Percentiles rank a stretch among this genome's conserved stretches.
These are phyloP conservation scores for Homalodisca vitripennis DNA, from an alignment of 1,140 invertebrate genomes.

Conservation along the genomic window DNA sequence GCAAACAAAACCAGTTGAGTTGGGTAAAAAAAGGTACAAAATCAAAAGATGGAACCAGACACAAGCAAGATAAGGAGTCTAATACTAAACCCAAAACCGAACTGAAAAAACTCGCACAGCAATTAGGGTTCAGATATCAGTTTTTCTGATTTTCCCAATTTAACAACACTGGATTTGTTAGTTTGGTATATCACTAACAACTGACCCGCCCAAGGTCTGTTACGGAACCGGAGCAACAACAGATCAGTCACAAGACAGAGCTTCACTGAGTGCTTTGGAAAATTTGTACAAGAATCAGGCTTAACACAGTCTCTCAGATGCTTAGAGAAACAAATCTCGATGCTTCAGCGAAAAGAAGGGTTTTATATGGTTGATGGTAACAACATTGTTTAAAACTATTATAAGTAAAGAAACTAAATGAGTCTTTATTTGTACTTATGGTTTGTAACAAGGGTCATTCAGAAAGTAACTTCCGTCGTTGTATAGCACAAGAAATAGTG, in stretches of 20 bases:
- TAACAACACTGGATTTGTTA: background rate
- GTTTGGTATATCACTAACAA: background rate
- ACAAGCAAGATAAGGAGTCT: background rate
- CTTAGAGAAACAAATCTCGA: too few relatives aligned
- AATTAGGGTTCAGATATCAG: conserved; percentile 3
- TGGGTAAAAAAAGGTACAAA: too few relatives aligned
- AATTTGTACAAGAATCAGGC: background rate
- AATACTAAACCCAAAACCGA: background rate
- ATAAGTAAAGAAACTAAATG: too few relatives aligned
- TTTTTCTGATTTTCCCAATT: conserved; percentile 1
- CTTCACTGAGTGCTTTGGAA: background rate
- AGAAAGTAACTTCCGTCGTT: too few relatives aligned
- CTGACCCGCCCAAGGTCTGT: background rate
- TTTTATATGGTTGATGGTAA: too few relatives aligned
- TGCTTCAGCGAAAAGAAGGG: too few relatives aligned
- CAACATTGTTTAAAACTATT: too few relatives aligned
- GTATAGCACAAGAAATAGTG: too few relatives aligned
- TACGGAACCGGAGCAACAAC: background rate
- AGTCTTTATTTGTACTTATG: too few relatives aligned
- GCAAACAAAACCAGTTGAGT: too few relatives aligned
- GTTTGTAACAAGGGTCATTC: too few relatives aligned
- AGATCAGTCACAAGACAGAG: background rate
- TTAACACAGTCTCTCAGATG: too few relatives aligned
- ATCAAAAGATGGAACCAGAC: background rate
- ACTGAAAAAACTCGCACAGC: background rate